phyloP scores from a whole-genome alignment of 2,888 invertebrate species.

The Hedya salicella region DNA sequence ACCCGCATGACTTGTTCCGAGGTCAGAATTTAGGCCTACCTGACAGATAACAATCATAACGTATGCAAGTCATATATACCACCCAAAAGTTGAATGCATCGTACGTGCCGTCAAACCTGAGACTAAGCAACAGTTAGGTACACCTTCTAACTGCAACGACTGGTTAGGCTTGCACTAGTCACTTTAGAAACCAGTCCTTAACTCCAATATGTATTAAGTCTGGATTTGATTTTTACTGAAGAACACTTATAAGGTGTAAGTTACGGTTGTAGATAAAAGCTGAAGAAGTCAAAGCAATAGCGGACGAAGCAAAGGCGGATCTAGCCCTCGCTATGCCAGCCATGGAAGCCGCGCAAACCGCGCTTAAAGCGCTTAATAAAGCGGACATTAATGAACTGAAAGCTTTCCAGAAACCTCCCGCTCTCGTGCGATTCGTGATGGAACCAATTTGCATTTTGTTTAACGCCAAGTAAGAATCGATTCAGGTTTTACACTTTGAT shows the following conservation, averaged over 20 bases:
- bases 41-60: too few relatives aligned
- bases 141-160: too few relatives aligned
- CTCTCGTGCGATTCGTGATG: constrained; percentile 95
- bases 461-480: constrained; percentile 88
- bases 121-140: too few relatives aligned
- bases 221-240: background rate
- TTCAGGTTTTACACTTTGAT: too few relatives aligned
- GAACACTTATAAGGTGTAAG: background rate
- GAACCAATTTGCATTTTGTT: constrained; percentile 95
- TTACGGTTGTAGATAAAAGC: constrained; percentile 88
- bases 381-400: constrained; percentile 95
- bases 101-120: too few relatives aligned
- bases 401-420: constrained; percentile 95
- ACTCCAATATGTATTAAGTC: too few relatives aligned
- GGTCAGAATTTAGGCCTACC: too few relatives aligned
- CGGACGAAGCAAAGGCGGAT: constrained; percentile 95
- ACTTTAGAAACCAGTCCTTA: too few relatives aligned
- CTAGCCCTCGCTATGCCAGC: constrained; percentile 94
- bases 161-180: too few relatives aligned
- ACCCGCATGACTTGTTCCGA: too few relatives aligned
- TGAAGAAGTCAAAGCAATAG: constrained; percentile 91
- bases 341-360: constrained; percentile 92
- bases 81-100: too few relatives aligned
- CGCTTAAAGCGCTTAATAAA: constrained; percentile 93
- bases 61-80: too few relatives aligned